These are phyloP conservation scores for Drosophila aldrichi DNA, from an alignment of 2,888 invertebrate species.

Conservation along the genomic window DNA sequence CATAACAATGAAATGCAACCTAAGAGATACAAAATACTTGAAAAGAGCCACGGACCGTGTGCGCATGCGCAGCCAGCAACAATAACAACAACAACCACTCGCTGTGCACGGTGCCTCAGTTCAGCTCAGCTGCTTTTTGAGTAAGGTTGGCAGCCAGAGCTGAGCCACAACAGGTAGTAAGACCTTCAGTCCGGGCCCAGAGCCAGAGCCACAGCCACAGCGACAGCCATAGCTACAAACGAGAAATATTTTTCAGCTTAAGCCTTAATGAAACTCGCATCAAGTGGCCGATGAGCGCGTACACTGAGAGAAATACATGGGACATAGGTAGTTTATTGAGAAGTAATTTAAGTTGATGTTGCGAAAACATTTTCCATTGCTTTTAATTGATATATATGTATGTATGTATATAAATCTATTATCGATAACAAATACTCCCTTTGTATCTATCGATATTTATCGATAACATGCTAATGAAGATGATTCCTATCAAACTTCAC, in stretches of 20 bases:
- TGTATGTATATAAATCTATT: background rate
- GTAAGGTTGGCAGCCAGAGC: conserved; percentile 54
- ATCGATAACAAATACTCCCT: too few relatives aligned
- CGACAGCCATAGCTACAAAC: conserved; percentile 32
- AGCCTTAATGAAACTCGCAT: conserved; percentile 79
- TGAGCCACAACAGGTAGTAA: conserved; percentile 68
- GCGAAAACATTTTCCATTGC: background rate
- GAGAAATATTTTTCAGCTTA: conserved; percentile 61
- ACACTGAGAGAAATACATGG: conserved; percentile 5
- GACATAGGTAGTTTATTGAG: too few relatives aligned
- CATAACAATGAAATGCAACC: conserved; percentile 80
- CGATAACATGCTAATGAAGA: background rate
- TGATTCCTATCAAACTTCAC: background rate
- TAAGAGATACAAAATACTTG: conserved; percentile 65
- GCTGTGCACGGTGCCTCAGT: conserved; percentile 39
- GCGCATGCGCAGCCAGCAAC: conserved; percentile 69
- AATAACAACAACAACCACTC: conserved; percentile 34
- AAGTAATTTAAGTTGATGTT: background rate
- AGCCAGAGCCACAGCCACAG: conserved; percentile 8
- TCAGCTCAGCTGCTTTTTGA: conserved; percentile 73
- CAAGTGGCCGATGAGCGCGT: conserved; percentile 64
- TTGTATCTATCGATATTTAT: too few relatives aligned
- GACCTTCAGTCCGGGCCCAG: conserved; percentile 56
- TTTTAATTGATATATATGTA: background rate
- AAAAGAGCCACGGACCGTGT: conserved; percentile 37